Evolutionary conservation across 1,140 invertebrate genomes (phyloP), one percentile per base, ranked within the genome.

Genomic region (Rhizoglyphus robini): DNA sequence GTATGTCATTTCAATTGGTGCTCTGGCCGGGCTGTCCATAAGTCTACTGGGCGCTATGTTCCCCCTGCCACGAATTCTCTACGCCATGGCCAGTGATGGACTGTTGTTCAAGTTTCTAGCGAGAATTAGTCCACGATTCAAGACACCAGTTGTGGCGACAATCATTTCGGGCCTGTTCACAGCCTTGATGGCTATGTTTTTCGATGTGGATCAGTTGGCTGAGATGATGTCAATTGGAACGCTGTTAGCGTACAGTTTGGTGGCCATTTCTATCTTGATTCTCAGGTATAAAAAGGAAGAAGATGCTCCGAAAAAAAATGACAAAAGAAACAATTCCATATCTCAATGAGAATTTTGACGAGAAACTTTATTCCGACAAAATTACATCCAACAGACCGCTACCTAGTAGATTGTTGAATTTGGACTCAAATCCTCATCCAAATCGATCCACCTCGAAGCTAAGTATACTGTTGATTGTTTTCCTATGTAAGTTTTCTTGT

Each of bases 211-310:
- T 18, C 86, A 91, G 73, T 77, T 96, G 27, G 88, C 96, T 15
- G 88, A 92, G 70, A 91, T 96, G 85, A 90, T 96, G 83, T 93
- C 90, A 0, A 95, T 96, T 70, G 92, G 92, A 61, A 95, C 91
- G 0, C 32, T 64, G 47, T 36, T 32, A 15, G 57, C 41, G 29
- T 68, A 31, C 18, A 34, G 13, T 13, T 48, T 20, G 11, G 18
- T 63, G 1, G 30, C 46, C 5, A 63, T 36, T 46, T 59, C 27
- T 29, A 4, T 65, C 8, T 46, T 65, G 3, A 46, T 51, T 57
- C 8, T 57, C 4, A 41, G 36, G 18, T 41, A 41, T 41, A 41
- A 41, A 18, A 41, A 41, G 36, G 36, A n/a, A n/a, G n/a, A n/a
- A n/a, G n/a, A n/a, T n/a, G n/a, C n/a, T n/a, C n/a, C n/a, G n/a